Conservation (phyloP, 2,888 invertebrate genomes). For the Platypus cylindrus region DNA sequence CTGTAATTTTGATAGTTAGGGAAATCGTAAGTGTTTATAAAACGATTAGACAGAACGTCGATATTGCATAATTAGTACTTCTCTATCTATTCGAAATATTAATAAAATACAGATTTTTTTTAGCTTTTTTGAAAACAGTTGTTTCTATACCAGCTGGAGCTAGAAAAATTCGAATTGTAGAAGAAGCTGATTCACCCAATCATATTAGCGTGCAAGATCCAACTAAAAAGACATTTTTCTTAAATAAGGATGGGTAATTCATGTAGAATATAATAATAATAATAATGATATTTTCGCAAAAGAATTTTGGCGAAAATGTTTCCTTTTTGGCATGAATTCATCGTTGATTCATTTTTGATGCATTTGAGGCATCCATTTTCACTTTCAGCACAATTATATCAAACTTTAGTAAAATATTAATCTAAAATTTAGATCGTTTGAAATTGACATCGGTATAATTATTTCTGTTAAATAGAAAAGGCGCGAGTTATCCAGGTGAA, state of each 20-base stretch:
- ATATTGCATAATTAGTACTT: no score
- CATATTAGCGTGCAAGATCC: constrained; percentile 43
- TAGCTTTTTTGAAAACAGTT: constrained; percentile 42
- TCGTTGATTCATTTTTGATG: neutral
- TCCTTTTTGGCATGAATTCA: no score
- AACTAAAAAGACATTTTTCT: constrained; percentile 39
- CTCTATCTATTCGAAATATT: no score
- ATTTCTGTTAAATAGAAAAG: no score
- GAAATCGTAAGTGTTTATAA: no score
- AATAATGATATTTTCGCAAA: no score
- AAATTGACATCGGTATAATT: no score
- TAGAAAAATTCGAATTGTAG: constrained; percentile 47
- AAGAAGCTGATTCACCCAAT: constrained; percentile 41
- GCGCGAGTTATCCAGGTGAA: no score
- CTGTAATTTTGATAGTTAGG: neutral
- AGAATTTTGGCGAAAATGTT: no score
- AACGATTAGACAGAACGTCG: no score
- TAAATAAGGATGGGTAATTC: constrained; percentile 50
- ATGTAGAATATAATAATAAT: no score
- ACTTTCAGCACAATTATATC: neutral
- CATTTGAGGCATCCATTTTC: neutral
- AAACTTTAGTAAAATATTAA: neutral
- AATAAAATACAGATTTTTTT: constrained; percentile 1
- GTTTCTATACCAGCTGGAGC: constrained; percentile 45
- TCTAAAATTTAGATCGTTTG: no score